These are phyloP conservation scores for Euplexia lucipara DNA, from an alignment of 2,888 invertebrate genomes.

Conservation along the genomic window DNA sequence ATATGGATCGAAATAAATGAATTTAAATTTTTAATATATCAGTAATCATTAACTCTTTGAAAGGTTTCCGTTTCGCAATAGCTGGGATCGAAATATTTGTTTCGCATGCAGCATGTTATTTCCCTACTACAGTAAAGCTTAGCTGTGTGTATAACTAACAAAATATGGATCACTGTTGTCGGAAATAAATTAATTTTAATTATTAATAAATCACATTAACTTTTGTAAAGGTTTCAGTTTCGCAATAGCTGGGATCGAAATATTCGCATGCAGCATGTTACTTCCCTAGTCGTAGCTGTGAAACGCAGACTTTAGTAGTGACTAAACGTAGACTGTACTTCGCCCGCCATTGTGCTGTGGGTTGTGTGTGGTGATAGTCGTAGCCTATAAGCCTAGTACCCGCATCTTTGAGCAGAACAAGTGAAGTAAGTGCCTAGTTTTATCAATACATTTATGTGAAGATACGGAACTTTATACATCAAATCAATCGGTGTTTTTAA, in stretches of 20 bases:
- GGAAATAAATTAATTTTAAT: no score
- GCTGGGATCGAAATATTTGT: slow-evolving; percentile 16
- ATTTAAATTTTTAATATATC: no score
- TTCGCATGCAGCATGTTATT: slow-evolving; percentile 24
- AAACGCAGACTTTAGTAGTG: not conserved
- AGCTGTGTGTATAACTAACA: no score
- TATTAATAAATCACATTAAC: not conserved
- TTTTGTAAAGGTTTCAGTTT: not conserved
- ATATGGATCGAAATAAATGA: no score
- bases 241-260: slow-evolving; percentile 7
- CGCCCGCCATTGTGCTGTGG: slow-evolving; percentile 10
- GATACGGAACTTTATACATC: not conserved
- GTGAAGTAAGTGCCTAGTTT: slow-evolving; percentile 19
- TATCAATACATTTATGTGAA: not conserved
- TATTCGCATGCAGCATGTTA: slow-evolving; percentile 17
- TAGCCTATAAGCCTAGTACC: not conserved
- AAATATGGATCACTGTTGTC: no score
- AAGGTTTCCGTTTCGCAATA: not conserved
- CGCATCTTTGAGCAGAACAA: not conserved
- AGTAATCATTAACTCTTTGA: not conserved
- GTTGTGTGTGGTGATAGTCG: not conserved
- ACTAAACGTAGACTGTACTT: not conserved
- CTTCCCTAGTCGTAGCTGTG: slow-evolving; percentile 27
- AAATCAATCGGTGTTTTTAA: not conserved
- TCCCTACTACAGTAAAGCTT: no score